Percentiles rank a stretch among this genome's conserved stretches.
These are phyloP conservation scores for Pangasius sanitwongsei DNA, from an alignment of 2,797 vertebrate species.

Conservation along the genomic window DNA sequence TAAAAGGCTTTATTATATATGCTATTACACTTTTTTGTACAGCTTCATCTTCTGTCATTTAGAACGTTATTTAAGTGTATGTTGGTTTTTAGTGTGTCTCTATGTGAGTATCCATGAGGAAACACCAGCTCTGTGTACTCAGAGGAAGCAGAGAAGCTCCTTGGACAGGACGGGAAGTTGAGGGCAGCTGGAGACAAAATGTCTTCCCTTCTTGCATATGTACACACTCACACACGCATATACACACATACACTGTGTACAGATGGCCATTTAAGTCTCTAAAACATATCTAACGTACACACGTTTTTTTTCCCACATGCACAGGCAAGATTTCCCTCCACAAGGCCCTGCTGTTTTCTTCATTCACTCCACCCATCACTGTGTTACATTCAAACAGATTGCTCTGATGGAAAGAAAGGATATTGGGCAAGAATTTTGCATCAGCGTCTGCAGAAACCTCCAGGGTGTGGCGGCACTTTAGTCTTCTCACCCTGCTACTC, in stretches of 20 bases:
- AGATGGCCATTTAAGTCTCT: conserved; percentile 18
- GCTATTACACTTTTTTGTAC: background rate
- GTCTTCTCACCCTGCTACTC: conserved; percentile 34
- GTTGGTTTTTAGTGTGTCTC: conserved; percentile 1
- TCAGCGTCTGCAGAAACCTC: conserved; percentile 45
- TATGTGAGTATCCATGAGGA: conserved; percentile 40
- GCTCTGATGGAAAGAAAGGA: conserved; percentile 15
- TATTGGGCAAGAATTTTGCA: conserved; percentile 3
- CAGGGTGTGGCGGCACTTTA: conserved; percentile 44
- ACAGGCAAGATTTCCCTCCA: conserved; percentile 32
- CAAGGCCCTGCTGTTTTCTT: conserved; percentile 33
- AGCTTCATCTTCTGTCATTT: background rate
- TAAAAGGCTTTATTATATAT: background rate
- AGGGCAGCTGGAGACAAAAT: conserved; percentile 62
- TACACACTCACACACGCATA: background rate
- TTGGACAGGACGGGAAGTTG: conserved; percentile 58
- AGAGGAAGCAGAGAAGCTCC: conserved; percentile 46
- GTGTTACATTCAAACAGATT: conserved; percentile 17
- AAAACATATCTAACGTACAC: conserved; percentile 43
- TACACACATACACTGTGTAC: conserved; percentile 3
- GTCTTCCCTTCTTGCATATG: conserved; percentile 31
- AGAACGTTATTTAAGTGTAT: conserved; percentile 50
- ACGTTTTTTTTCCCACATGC: conserved; percentile 26
- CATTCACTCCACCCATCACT: conserved; percentile 35
- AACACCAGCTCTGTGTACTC: conserved; percentile 35